These are phyloP conservation scores for Seladonia tumulorum DNA, from an alignment of 2,888 invertebrate species.

Conservation along the genomic window DNA sequence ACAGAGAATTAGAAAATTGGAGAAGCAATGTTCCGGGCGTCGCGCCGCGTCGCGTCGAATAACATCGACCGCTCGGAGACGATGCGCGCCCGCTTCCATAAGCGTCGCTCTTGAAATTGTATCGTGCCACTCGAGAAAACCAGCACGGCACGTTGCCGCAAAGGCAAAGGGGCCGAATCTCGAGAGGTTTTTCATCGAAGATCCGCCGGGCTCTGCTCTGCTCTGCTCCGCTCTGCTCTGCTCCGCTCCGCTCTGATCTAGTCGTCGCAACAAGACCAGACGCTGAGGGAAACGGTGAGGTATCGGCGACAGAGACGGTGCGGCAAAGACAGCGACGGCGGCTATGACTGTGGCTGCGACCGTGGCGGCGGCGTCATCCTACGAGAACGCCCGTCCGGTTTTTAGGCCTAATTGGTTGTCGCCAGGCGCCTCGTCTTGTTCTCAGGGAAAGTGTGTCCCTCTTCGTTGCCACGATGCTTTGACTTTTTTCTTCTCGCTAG, in stretches of 20 bases:
- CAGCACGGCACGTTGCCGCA: background rate
- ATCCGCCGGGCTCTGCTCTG: background rate
- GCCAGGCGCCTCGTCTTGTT: slow-evolving; percentile 79
- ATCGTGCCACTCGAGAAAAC: background rate
- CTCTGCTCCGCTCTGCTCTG: background rate
- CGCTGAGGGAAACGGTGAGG: background rate
- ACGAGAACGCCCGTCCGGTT: slow-evolving; percentile 74
- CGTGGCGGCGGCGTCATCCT: slow-evolving; percentile 15
- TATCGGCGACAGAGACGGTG: background rate
- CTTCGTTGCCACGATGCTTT: slow-evolving; percentile 70
- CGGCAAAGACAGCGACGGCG: background rate
- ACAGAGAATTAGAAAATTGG: background rate
- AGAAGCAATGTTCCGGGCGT: background rate
- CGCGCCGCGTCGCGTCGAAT: background rate
- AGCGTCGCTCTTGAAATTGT: background rate
- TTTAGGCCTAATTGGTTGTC: slow-evolving; percentile 84
- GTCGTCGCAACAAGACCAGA: background rate
- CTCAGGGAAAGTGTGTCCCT: slow-evolving; percentile 64
- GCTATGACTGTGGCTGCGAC: background rate
- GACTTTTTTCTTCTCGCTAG: slow-evolving; percentile 32
- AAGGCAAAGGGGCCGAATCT: slow-evolving; percentile 14
- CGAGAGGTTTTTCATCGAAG: slow-evolving; percentile 19
- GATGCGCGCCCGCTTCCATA: background rate
- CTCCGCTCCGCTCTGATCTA: background rate
- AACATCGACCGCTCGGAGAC: background rate